These are phyloP conservation scores for Calcarius ornatus DNA, from an alignment of 2,113 vertebrate species.

Conservation along the genomic window DNA sequence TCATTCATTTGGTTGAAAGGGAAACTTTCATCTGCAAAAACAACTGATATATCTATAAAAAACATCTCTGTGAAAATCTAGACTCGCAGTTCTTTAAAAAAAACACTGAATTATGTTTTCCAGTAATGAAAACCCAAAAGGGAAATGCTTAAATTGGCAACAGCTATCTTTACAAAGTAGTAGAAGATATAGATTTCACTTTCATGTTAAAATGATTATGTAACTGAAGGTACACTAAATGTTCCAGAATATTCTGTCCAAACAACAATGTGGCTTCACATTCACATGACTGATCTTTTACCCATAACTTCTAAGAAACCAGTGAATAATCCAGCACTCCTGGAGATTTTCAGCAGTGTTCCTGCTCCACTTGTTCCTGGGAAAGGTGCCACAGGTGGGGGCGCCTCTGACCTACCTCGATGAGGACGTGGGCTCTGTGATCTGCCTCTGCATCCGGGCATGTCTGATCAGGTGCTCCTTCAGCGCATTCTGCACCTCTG, in stretches of 20 bases:
- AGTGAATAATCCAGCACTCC: not conserved
- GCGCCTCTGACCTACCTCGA: slow-evolving; percentile 80
- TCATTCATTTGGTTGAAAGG: not conserved
- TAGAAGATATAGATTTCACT: not conserved
- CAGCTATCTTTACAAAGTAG: not conserved
- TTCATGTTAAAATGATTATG: not conserved
- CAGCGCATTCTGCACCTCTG: slow-evolving; percentile 91
- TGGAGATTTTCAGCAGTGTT: not conserved
- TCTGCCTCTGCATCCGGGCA: slow-evolving; percentile 93
- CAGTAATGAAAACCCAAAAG: not conserved
- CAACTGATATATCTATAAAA: not conserved
- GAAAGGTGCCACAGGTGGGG: fast-evolving
- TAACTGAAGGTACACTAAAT: not conserved
- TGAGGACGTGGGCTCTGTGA: slow-evolving; percentile 93
- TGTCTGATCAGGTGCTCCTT: slow-evolving; percentile 88
- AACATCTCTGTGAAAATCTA: not conserved
- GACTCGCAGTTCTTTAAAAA: not conserved
- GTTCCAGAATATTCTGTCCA: not conserved
- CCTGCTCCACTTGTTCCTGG: not conserved
- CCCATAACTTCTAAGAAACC: not conserved
- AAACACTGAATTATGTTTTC: not conserved
- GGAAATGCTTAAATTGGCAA: not conserved
- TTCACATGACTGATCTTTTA: not conserved
- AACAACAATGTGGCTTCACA: not conserved
- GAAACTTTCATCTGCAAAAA: not conserved